Evolutionary conservation across 2,113 vertebrate genomes (phyloP).

Genomic region (Gymnobelideus leadbeateri): DNA sequence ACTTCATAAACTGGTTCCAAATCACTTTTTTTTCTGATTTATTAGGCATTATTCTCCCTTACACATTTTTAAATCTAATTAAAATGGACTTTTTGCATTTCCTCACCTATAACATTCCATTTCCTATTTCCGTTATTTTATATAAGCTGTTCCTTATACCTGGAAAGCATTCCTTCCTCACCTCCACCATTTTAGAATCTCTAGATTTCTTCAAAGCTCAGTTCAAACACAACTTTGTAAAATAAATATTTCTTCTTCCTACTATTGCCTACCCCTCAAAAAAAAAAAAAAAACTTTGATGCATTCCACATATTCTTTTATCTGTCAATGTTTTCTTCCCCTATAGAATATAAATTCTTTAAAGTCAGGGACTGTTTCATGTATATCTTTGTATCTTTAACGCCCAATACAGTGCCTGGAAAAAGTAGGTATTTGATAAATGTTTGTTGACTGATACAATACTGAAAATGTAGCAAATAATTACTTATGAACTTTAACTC

Average conservation of each 20-base stretch:
- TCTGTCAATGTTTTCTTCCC: not conserved
- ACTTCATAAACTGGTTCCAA: too few species aligned
- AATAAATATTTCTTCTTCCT: not conserved
- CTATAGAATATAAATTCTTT: too few species aligned
- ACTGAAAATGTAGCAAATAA: not conserved
- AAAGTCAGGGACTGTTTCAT: not conserved
- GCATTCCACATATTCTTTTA: not conserved
- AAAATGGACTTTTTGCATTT: too few species aligned
- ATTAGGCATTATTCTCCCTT: too few species aligned
- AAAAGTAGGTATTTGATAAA: not conserved
- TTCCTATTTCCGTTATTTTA: too few species aligned
- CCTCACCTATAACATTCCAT: too few species aligned
- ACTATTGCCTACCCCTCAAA: not conserved
- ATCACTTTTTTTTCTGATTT: too few species aligned
- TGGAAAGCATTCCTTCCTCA: not conserved
- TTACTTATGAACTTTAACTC: not conserved
- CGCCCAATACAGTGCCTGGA: not conserved
- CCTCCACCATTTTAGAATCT: not conserved
- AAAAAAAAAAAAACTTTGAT: not conserved
- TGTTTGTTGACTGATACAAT: not conserved
- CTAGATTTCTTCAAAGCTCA: too few species aligned
- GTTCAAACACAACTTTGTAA: not conserved
- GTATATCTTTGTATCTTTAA: not conserved
- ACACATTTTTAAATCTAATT: too few species aligned
- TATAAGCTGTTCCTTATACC: not conserved